Evolutionary conservation across 2,797 vertebrate species (phyloP).

Genomic region (Mastacembelus armatus): DNA sequence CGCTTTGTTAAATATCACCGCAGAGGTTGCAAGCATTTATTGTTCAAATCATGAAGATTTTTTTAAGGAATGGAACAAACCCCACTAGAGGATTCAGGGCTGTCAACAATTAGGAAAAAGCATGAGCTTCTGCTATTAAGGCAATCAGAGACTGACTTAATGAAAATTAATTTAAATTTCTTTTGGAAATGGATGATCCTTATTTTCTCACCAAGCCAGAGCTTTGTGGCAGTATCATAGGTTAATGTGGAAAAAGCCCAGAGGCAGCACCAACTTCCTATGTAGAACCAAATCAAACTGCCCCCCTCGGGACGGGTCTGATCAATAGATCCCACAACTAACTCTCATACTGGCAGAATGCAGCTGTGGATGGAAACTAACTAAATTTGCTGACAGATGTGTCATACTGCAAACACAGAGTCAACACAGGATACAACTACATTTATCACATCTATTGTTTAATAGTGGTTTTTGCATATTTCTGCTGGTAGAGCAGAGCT

Average conservation of each 20-base stretch:
- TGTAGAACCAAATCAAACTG: slow-evolving; percentile 81
- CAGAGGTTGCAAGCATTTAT: background rate
- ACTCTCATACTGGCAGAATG: slow-evolving; percentile 58
- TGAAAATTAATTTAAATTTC: slow-evolving; percentile 4
- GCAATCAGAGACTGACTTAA: background rate
- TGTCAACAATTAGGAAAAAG: background rate
- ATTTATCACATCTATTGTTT: slow-evolving; percentile 41
- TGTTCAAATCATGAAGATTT: background rate
- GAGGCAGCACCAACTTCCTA: slow-evolving; percentile 73
- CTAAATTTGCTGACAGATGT: slow-evolving; percentile 50
- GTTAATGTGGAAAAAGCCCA: slow-evolving; percentile 86
- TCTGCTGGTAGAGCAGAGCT: slow-evolving; percentile 10
- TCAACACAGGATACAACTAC: slow-evolving; percentile 22
- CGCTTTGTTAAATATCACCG: background rate
- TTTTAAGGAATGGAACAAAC: slow-evolving; percentile 1
- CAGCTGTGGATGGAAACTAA: slow-evolving; percentile 62
- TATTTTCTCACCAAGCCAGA: slow-evolving; percentile 42
- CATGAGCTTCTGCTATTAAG: background rate
- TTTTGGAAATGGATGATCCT: slow-evolving; percentile 26
- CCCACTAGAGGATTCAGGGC: background rate
- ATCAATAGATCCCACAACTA: slow-evolving; percentile 74
- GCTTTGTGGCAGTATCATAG: slow-evolving; percentile 71
- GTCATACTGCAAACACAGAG: slow-evolving; percentile 34
- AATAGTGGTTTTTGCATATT: slow-evolving; percentile 25
- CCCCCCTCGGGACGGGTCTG: slow-evolving; percentile 65